Evolutionary conservation across 2,113 vertebrate species (phyloP), one percentile per base, ranked within the genome.

Genomic region (Falco punctatus): DNA sequence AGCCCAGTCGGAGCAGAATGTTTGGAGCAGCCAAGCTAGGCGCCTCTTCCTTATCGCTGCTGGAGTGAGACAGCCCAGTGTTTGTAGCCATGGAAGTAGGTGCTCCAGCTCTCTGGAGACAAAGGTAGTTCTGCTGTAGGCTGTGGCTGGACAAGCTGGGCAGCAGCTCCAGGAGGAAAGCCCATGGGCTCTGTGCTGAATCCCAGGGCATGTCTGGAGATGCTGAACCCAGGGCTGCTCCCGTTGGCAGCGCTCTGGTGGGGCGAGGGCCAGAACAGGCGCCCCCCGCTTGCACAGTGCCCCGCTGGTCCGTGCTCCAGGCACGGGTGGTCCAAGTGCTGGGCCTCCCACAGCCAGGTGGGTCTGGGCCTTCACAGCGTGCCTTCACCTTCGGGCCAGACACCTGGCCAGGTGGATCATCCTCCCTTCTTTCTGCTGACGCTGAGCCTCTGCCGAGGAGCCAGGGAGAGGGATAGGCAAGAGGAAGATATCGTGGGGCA

Each of bases 191-290:
- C 48, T 9, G 2, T 26, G 64, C 40, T 86, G 33, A 86, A 65
- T 67, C 72, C 21, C 26, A 57, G 40, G 35, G 73, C 28, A 67
- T 0, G 1, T 10, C 61, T 87, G 84, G 70, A 83, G 85, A 18
- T 81, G 70, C 61, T 72, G 89, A 86, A 64, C 33, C 19, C 49
- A 49, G 23, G 62, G 66, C 30, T 72, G 62, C 75, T 93, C 61
- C 77, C 90, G 49, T 69, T 92, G 94, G 78, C 71, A 88, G 78
- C 57, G 71, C 27, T 92, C 42, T 80, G 49, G 55, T 51, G 57
- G 48, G 58, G n/a, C 2, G 10, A 6, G 15, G 15, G 15, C 18
- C 51, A 55, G 52, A 92, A 11, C 32, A 73, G 83, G 27, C 1
- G 1, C 15, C 38, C 24, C 51, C 19, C 1, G 1, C 67, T 49